Conservation (phyloP, 2,797 vertebrate genomes). For the Phoxinus dragarum region DNA sequence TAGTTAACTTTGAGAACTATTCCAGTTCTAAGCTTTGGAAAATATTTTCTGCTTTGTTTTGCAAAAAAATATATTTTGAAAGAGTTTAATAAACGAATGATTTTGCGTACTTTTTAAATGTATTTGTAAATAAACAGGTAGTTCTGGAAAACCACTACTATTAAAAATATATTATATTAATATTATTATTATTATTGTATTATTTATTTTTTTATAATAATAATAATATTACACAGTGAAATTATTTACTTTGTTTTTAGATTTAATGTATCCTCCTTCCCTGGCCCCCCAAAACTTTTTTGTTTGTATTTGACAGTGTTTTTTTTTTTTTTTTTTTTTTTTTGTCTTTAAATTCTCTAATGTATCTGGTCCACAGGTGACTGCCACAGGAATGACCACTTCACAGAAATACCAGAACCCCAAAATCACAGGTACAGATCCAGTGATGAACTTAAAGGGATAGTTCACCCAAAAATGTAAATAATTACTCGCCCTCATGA, state of each 20-base stretch:
- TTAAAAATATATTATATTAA: background rate
- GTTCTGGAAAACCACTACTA: background rate
- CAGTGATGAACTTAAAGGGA: background rate
- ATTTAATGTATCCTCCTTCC: no score
- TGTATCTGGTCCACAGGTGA: slow-evolving; percentile 55
- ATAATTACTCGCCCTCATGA: no score
- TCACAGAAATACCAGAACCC: slow-evolving; percentile 74
- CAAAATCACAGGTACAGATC: slow-evolving; percentile 71
- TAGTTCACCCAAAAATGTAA: no score
- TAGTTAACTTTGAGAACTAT: background rate
- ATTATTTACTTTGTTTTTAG: background rate
- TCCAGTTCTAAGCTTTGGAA: background rate
- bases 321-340: background rate
- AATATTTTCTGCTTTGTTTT: background rate
- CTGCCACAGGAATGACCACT: slow-evolving; percentile 74
- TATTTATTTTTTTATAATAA: no score
- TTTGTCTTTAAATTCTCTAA: background rate
- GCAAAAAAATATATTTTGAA: no score
- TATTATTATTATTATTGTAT: no score
- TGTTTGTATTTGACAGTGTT: background rate
- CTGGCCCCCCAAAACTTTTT: background rate
- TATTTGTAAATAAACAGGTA: background rate
- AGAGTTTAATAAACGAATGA: background rate
- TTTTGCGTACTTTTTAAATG: background rate
- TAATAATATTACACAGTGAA: background rate